These are phyloP conservation scores for Cataglyphis livida DNA, from an alignment of 2,888 invertebrate genomes.

Conservation along the genomic window DNA sequence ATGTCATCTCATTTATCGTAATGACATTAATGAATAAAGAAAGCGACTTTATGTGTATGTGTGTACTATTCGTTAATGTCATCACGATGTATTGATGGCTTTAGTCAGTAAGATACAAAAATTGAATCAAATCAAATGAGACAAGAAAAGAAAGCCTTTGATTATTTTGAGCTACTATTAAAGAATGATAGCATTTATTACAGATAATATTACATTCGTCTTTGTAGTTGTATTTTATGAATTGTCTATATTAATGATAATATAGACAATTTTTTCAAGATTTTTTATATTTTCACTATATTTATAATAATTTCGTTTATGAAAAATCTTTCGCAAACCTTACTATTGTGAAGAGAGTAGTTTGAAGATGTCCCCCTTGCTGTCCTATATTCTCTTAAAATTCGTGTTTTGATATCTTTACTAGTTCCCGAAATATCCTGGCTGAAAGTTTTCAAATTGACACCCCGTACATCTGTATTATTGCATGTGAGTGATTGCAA, in stretches of 20 bases:
- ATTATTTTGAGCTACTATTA: not conserved
- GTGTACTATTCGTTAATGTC: not conserved
- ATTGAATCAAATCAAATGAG: not conserved
- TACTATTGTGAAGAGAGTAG: too few species aligned
- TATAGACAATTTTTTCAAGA: too few species aligned
- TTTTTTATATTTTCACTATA: too few species aligned
- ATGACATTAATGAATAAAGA: not conserved
- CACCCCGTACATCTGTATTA: not conserved
- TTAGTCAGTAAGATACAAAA: not conserved
- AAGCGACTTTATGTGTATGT: not conserved
- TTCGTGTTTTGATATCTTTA: too few species aligned
- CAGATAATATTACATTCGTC: not conserved
- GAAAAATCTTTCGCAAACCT: not conserved
- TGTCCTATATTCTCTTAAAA: too few species aligned
- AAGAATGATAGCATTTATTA: not conserved
- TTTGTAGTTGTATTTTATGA: not conserved
- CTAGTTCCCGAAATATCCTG: too few species aligned
- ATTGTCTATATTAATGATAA: not conserved
- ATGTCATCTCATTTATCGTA: not conserved
- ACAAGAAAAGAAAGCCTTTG: not conserved
- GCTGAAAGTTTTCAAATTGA: too few species aligned
- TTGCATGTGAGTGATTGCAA: not conserved
- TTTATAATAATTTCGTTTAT: not conserved
- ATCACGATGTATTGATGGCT: not conserved
- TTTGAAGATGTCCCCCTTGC: too few species aligned